Evolutionary conservation across 2,888 invertebrate genomes (phyloP), one percentile per base, ranked within the genome.

Genomic region (Eudasyphora cyanicolor): DNA sequence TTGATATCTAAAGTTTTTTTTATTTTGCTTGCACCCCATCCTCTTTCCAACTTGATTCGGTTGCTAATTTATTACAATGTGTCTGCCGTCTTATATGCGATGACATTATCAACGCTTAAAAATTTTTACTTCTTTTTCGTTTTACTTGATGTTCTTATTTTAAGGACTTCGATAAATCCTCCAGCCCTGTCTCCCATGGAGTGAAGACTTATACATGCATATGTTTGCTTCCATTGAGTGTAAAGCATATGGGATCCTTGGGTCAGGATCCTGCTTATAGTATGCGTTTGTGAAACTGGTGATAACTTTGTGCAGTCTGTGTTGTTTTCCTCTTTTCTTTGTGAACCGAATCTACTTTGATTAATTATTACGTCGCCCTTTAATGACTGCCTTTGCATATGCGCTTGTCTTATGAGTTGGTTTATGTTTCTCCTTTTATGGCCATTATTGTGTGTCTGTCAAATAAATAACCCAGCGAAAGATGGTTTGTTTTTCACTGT

Each of bases 101-200:
- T 79, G 78, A 73, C 78, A 79, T 73, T 79, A 79, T 79, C 78
- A 79, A 73, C 71, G 64, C 71, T 54, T 73, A 35, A 73, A 77
- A 69, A 49, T 69, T 67, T 27, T 64, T 38, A 27, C 29, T 19
- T 0, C 27, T 42, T 60, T 49, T 51, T 54, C 10, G 29, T 19
- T 70, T n/a, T 17, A 69, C 19, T 64, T 51, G 14, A 32, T 45
- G 45, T 21, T 62, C 21, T 0, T 24, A 27, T 32, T 21, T 64
- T 19, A 67, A 24, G 67, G 24, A 42, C 21, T 67, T 24, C 24
- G 67, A 42, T 42, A 42, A 42, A 14, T 42, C 42, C 29, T 27
- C 6, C 57, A 2, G 2, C 27, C 27, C 24, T 27, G 14, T 57
- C 0, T 27, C 12, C 27, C 24, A 14, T 4, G 32, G 32, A 32